Evolutionary conservation across 2,888 invertebrate genomes (phyloP).

Genomic region (Exocentrus adspersus): DNA sequence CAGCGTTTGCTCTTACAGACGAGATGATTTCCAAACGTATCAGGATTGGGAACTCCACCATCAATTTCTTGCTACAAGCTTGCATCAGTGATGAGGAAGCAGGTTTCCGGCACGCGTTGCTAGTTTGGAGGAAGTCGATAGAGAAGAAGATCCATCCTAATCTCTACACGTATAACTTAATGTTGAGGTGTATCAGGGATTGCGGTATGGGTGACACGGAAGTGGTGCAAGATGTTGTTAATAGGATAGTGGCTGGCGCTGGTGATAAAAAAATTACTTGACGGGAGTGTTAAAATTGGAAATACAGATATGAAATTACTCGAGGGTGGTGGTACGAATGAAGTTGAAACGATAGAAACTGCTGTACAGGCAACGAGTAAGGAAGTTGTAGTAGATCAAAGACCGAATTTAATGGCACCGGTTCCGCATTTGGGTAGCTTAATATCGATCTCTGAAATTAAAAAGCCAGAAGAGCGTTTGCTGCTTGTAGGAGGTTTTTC

Average conservation of each 20-base stretch:
- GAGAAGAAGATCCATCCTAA: conserved; percentile 73
- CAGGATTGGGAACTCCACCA: conserved; percentile 73
- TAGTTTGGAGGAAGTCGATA: conserved; percentile 88
- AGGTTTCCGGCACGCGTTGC: conserved; percentile 84
- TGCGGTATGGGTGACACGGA: conserved; percentile 79
- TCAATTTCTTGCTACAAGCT: conserved; percentile 84
- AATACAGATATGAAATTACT: conserved; percentile 15
- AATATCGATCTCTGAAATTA: conserved; percentile 69
- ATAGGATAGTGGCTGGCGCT: conserved; percentile 36
- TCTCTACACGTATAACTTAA: conserved; percentile 80
- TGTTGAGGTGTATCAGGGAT: conserved; percentile 82
- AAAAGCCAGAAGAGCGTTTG: conserved; percentile 73
- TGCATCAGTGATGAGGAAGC: conserved; percentile 81
- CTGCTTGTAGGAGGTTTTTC: conserved; percentile 81
- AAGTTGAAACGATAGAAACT: background rate
- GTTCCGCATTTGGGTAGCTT: conserved; percentile 72
- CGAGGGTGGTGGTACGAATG: background rate
- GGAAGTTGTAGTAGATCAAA: background rate
- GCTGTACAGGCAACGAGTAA: background rate
- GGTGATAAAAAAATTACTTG: background rate
- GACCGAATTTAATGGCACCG: conserved; percentile 75
- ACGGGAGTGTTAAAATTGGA: background rate
- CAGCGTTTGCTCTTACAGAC: conserved; percentile 85
- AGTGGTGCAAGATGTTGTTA: conserved; percentile 65
- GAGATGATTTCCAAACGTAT: conserved; percentile 78